Conservation (phyloP, 1,140 invertebrate species). For the Cotesia vestalis region DNA sequence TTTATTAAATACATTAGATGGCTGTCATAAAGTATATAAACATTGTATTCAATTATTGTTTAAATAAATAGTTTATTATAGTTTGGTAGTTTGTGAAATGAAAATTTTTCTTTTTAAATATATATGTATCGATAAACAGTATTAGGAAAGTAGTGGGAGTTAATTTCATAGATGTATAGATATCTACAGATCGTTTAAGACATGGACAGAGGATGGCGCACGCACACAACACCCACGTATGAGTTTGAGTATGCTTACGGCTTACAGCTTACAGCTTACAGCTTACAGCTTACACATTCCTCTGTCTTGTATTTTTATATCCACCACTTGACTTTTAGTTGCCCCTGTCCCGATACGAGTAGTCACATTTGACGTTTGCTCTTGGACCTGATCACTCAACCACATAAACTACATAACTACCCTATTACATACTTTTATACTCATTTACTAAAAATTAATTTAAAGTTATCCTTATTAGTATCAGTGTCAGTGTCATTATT, state of each 20-base stretch:
- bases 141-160: constrained; percentile 35
- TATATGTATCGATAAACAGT: too few species aligned
- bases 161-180: too few species aligned
- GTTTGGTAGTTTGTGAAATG: too few species aligned
- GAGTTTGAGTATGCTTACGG: too few species aligned
- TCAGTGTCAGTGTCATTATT: constrained; percentile 2
- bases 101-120: too few species aligned
- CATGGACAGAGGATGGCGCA: constrained; percentile 36
- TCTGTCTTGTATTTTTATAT: constrained; percentile 28
- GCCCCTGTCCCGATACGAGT: constrained; percentile 35
- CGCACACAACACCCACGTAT: constrained; percentile 38
- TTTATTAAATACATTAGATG: constrained; percentile 46
- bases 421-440: constrained; percentile 16
- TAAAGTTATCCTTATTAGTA: constrained; percentile 23
- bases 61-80: too few species aligned
- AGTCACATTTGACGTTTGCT: constrained; percentile 62
- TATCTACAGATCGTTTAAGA: too few species aligned
- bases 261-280: too few species aligned
- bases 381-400: constrained; percentile 60
- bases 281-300: too few species aligned
- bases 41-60: neutral
- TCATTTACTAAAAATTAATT: too few species aligned
- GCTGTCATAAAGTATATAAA: constrained; percentile 47
- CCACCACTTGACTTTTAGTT: constrained; percentile 59
- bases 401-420: constrained; percentile 35